phyloP scores from a whole-genome alignment of 2,113 vertebrate species.

The Cynoglossus semilaevis region DNA sequence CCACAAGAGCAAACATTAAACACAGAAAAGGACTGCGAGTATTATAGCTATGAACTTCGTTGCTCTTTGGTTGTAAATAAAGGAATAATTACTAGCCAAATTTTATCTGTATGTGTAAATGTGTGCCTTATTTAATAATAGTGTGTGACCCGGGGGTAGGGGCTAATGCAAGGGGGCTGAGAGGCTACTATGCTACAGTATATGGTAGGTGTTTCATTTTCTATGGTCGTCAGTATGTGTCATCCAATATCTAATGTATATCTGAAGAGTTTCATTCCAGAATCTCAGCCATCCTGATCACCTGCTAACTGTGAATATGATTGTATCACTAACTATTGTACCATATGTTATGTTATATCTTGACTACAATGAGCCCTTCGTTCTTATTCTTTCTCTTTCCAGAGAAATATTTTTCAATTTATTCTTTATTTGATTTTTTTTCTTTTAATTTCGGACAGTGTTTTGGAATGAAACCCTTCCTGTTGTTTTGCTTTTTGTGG shows the following conservation, averaged over 20 bases:
- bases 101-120: constrained; percentile 84
- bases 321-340: constrained; percentile 31
- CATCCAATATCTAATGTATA: constrained; percentile 64
- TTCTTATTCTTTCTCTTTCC: constrained; percentile 3
- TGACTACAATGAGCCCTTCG: constrained; percentile 17
- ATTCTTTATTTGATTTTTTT: neutral
- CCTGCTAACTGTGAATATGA: constrained; percentile 30
- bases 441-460: neutral
- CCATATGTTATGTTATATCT: constrained; percentile 18
- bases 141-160: constrained; percentile 69
- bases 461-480: constrained; percentile 72
- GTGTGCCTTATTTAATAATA: constrained; percentile 86
- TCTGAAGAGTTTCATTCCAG: constrained; percentile 71
- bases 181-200: constrained; percentile 65
- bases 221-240: constrained; percentile 68
- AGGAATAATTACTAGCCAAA: constrained; percentile 83
- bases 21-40: constrained; percentile 59
- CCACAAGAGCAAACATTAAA: constrained; percentile 36
- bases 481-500: constrained; percentile 33
- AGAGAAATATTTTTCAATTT: constrained; percentile 20
- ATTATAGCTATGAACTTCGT: constrained; percentile 74
- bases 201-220: constrained; percentile 70
- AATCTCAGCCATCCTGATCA: constrained; percentile 30
- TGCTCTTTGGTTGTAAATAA: constrained; percentile 81
- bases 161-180: constrained; percentile 55